Evolutionary conservation across 2,888 invertebrate species (phyloP).

Genomic region (Psylliodes chrysocephalus): DNA sequence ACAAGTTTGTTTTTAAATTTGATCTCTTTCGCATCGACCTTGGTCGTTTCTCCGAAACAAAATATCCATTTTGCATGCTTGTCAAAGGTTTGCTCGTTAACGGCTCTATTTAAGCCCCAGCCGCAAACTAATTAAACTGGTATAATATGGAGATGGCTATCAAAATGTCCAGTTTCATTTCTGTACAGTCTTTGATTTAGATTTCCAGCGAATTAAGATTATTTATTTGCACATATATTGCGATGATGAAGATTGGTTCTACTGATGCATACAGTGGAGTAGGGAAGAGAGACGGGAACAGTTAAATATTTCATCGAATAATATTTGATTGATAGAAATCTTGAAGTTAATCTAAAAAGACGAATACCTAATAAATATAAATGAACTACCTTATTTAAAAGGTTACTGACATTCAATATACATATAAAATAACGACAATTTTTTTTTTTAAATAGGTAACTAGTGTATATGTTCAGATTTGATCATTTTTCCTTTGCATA

Average conservation of each 20-base stretch:
- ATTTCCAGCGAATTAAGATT: background rate
- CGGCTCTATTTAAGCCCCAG: slow-evolving; percentile 18
- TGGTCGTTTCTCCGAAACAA: slow-evolving; percentile 18
- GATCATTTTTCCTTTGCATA: too few relatives aligned
- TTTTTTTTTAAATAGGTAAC: too few relatives aligned
- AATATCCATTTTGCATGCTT: slow-evolving; percentile 27
- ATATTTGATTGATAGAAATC: too few relatives aligned
- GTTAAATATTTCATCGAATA: too few relatives aligned
- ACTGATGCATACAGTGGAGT: background rate
- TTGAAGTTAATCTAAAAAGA: too few relatives aligned
- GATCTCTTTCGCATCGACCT: slow-evolving; percentile 14
- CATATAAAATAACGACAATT: too few relatives aligned
- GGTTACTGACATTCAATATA: too few relatives aligned
- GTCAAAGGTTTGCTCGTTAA: slow-evolving; percentile 20
- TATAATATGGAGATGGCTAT: slow-evolving; percentile 1
- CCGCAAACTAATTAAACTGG: slow-evolving; percentile 19
- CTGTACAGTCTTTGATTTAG: slow-evolving; percentile 4
- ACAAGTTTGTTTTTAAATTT: slow-evolving; percentile 27
- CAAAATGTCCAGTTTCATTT: background rate
- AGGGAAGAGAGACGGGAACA: too few relatives aligned
- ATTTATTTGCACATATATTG: background rate
- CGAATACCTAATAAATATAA: too few relatives aligned
- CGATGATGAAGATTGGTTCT: background rate
- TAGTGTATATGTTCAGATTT: too few relatives aligned
- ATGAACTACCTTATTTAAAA: too few relatives aligned